Percentiles rank a stretch among this genome's conserved stretches.
phyloP scores from a whole-genome alignment of 2,888 invertebrate species.

The Agapostemon virescens region DNA sequence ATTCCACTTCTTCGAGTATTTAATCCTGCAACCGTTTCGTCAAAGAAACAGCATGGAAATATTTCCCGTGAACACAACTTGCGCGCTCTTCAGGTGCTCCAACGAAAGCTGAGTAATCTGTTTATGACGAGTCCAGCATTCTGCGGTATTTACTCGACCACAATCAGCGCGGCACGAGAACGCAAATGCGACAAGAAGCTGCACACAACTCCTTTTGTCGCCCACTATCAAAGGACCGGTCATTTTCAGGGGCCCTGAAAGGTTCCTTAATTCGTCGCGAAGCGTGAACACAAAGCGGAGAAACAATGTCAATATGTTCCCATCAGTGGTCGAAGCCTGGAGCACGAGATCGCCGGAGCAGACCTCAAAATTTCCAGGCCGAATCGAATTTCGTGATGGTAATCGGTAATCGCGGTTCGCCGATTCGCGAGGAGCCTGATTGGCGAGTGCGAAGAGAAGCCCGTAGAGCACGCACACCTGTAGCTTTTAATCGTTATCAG shows the following conservation, averaged over 20 bases:
- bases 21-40: not conserved
- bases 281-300: slow-evolving; percentile 21
- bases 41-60: not conserved
- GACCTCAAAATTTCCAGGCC: slow-evolving; percentile 20
- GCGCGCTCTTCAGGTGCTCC: not conserved
- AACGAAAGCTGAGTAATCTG: not conserved
- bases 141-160: not conserved
- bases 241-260: slow-evolving; percentile 5
- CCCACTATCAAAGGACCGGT: slow-evolving; percentile 29
- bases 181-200: slow-evolving; percentile 5
- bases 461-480: slow-evolving; percentile 27
- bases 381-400: slow-evolving; percentile 2
- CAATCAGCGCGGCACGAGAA: not conserved
- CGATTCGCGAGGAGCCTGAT: slow-evolving; percentile 18
- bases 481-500: slow-evolving; percentile 31
- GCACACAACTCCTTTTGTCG: not conserved
- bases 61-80: not conserved
- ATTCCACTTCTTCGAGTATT: not conserved
- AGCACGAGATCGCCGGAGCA: slow-evolving; percentile 18
- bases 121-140: slow-evolving; percentile 2
- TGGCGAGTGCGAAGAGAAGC: not conserved
- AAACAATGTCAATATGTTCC: slow-evolving; percentile 33
- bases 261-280: slow-evolving; percentile 31
- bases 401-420: slow-evolving; percentile 14
- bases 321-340: not conserved